These are phyloP conservation scores for Arge pagana DNA, from an alignment of 2,888 invertebrate species.

Conservation along the genomic window DNA sequence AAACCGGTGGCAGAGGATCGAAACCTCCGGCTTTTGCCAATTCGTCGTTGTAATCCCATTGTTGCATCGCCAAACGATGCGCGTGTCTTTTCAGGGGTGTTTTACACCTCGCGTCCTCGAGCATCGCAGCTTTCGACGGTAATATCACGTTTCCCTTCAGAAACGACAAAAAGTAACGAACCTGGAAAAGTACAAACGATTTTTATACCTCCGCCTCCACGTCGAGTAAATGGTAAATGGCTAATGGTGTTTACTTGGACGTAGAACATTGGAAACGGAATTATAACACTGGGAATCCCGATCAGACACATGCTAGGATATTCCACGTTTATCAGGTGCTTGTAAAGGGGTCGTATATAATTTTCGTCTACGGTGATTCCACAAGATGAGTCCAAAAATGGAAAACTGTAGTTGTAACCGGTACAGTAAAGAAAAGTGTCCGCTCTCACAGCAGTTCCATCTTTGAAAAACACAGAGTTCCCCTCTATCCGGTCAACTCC, in stretches of 20 bases:
- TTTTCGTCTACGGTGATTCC: slow-evolving; percentile 67
- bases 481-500: slow-evolving; percentile 60
- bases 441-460: slow-evolving; percentile 64
- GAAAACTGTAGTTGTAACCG: slow-evolving; percentile 74
- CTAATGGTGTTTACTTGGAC: slow-evolving; percentile 69
- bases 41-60: slow-evolving; percentile 59
- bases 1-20: slow-evolving; percentile 50
- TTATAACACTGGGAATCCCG: slow-evolving; percentile 71
- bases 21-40: slow-evolving; percentile 55
- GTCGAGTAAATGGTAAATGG: too few relatives aligned
- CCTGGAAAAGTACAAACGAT: slow-evolving; percentile 53
- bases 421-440: slow-evolving; percentile 76
- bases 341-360: slow-evolving; percentile 73
- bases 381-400: slow-evolving; percentile 69
- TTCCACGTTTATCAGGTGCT: slow-evolving; percentile 75
- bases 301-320: slow-evolving; percentile 78
- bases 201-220: slow-evolving; percentile 46
- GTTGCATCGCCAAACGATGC: slow-evolving; percentile 53
- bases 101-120: slow-evolving; percentile 63
- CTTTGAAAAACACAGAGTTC: slow-evolving; percentile 64
- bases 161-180: slow-evolving; percentile 66
- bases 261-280: slow-evolving; percentile 73
- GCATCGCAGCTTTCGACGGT: slow-evolving; percentile 70
- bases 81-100: slow-evolving; percentile 52
- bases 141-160: slow-evolving; percentile 65